A percentile compares a stretch with the other conserved stretches of the same genome.
phyloP scores from a whole-genome alignment of 2,888 invertebrate species.

The Lamellibrachia satsuma region DNA sequence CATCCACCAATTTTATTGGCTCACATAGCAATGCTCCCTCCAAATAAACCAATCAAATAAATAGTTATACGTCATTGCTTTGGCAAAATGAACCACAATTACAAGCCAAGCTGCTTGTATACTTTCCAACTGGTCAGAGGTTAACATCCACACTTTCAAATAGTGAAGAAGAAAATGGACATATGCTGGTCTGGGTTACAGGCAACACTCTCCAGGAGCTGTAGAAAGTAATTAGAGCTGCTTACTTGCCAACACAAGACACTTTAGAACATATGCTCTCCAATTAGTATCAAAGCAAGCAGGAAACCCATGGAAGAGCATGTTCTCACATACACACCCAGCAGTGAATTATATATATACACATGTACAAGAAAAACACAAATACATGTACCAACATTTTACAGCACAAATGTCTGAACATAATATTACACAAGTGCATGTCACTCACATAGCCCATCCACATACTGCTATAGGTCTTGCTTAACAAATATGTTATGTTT shows the following conservation, averaged over 20 bases:
- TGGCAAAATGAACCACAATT: not conserved
- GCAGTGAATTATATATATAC: not conserved
- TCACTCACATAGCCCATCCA: too few relatives aligned
- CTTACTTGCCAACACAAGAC: not conserved
- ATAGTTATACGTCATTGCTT: not conserved
- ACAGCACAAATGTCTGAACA: too few relatives aligned
- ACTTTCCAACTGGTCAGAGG: too few relatives aligned
- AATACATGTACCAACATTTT: too few relatives aligned
- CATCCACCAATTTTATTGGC: not conserved
- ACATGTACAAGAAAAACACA: not conserved
- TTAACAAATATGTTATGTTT: too few relatives aligned
- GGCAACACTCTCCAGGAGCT: not conserved
- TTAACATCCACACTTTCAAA: not conserved
- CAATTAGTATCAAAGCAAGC: not conserved
- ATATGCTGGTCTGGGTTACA: not conserved
- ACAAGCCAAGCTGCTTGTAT: not conserved
- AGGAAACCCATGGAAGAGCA: not conserved
- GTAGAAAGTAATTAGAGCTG: not conserved
- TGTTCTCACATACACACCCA: not conserved
- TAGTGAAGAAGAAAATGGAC: not conserved
- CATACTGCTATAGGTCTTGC: too few relatives aligned
- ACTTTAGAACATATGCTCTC: not conserved
- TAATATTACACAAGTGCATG: too few relatives aligned
- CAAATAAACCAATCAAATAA: not conserved
- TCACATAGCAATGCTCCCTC: not conserved